A percentile compares a stretch with the other conserved stretches of the same genome.
phyloP scores from a whole-genome alignment of 1,140 invertebrate species.

The Penaeus japonicus region DNA sequence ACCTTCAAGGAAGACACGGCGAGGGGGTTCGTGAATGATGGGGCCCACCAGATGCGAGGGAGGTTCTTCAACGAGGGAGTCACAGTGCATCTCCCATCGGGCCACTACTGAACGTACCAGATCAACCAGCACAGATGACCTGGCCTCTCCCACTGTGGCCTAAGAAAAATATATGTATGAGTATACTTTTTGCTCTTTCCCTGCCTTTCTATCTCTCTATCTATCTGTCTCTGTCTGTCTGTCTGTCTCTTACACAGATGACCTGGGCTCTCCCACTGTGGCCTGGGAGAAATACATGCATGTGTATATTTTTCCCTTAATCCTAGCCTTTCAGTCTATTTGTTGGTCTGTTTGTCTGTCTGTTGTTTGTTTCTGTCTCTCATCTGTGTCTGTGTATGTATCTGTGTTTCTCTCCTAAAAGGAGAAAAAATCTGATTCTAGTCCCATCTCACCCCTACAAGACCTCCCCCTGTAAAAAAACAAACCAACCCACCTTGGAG shows the following conservation, averaged over 20 bases:
- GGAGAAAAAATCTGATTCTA: no score
- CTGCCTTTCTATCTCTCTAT: not conserved
- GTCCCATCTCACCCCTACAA: no score
- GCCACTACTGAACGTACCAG: conserved; percentile 38
- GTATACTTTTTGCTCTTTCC: not conserved
- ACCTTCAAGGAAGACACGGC: conserved; percentile 50
- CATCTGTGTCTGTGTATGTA: no score
- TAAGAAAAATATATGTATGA: not conserved
- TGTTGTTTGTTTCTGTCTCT: no score
- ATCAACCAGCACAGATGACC: conserved; percentile 29
- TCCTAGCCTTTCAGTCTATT: no score
- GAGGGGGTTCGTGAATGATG: conserved; percentile 47
- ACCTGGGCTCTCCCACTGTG: no score
- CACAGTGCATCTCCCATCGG: conserved; percentile 55
- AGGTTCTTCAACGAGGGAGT: conserved; percentile 50
- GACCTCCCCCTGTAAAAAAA: not conserved
- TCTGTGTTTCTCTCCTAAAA: no score
- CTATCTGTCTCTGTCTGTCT: not conserved
- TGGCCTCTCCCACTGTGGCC: conserved; percentile 43
- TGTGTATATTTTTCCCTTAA: no score
- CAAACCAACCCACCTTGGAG: conserved; percentile 19
- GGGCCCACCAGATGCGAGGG: conserved; percentile 30
- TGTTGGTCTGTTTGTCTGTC: no score
- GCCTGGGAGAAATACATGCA: no score
- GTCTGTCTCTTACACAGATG: not conserved